Evolutionary conservation across 2,797 vertebrate genomes (phyloP).

Genomic region (Pseudomugil tenellus): DNA sequence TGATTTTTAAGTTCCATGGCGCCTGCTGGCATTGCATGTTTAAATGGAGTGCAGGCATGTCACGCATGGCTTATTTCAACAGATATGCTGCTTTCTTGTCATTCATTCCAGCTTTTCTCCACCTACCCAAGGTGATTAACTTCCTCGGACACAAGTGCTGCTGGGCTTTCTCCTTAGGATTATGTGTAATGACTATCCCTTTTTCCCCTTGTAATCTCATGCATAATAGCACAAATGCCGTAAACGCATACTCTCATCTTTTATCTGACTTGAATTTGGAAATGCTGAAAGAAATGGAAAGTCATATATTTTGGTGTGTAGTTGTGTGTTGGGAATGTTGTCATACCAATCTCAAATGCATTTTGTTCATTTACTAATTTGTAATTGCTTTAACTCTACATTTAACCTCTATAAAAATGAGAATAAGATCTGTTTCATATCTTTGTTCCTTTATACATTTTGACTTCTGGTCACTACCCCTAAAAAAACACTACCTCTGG

Average conservation of each 20-base stretch:
- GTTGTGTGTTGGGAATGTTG: neutral
- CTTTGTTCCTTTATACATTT: neutral
- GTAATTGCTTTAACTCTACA: too few relatives aligned
- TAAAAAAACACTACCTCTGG: too few relatives aligned
- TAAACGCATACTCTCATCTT: conserved; percentile 15
- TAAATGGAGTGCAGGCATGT: conserved; percentile 76
- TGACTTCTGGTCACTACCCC: too few relatives aligned
- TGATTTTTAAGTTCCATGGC: conserved; percentile 75
- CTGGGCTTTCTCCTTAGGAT: conserved; percentile 49
- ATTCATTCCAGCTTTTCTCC: conserved; percentile 72
- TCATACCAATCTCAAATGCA: neutral
- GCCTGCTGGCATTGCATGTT: conserved; percentile 76
- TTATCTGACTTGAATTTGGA: conserved; percentile 5
- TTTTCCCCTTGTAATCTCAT: conserved; percentile 43
- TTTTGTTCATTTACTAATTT: neutral
- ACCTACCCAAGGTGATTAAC: conserved; percentile 74
- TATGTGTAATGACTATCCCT: conserved; percentile 35
- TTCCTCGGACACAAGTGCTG: conserved; percentile 54
- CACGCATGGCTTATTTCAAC: conserved; percentile 74
- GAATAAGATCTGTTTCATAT: neutral
- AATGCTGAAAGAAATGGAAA: conserved; percentile 1
- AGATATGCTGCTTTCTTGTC: conserved; percentile 75
- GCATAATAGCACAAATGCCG: conserved; percentile 30
- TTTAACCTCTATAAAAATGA: neutral
- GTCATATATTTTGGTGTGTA: neutral